Base-by-base conservation (phyloP, 2,113 vertebrate genomes). In the Leucopternis melanops region DNA sequence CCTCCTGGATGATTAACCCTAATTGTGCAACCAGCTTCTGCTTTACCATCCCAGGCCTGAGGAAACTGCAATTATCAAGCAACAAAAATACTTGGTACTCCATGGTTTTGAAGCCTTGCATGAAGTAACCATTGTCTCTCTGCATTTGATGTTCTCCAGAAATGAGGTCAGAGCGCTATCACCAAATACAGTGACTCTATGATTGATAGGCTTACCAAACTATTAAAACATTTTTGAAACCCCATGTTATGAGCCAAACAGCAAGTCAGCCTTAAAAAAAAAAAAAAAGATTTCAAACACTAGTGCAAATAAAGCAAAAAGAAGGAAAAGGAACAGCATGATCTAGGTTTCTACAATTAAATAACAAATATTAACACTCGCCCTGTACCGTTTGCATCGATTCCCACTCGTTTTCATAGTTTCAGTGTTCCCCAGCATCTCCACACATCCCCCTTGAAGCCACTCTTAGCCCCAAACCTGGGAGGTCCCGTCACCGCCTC, bases 31-130 rank as follows among this genome's bases (percentile, higher is more conserved):
- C 89, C 11, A 92, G 81, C 89, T 67, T 65, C 84, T 73, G 70
- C 67, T 90, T 90, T 73, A 89, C 89, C 97, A 90, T 82, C 95
- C 97, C 96, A 95, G 91, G 89, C 94, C 96, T 3, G 14, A 61
- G 84, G 91, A 97, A 65, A 75, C 49, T 9, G 89, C 92, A 80
- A 82, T 90, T 66, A 72, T 3, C 79, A 26, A 87, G 62, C 50
- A 62, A n/a, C 78, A 81, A 22, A 67, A 77, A 23, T 2, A 13
- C 66, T 36, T 16, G 23, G 79, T 44, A 34, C 74, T 73, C 59
- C 21, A 11, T 8, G 72, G 38, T 44, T 87, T 32, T 15, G 67
- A 52, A 44, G 86, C 88, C 55, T 57, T n/a, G 42, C 38, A 81
- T 16, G 11, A 31, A 80, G 58, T 5, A 47, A 17, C 36, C 75